Evolutionary conservation across 2,888 invertebrate genomes (phyloP).

Genomic region (Drosophila melanocephala): DNA sequence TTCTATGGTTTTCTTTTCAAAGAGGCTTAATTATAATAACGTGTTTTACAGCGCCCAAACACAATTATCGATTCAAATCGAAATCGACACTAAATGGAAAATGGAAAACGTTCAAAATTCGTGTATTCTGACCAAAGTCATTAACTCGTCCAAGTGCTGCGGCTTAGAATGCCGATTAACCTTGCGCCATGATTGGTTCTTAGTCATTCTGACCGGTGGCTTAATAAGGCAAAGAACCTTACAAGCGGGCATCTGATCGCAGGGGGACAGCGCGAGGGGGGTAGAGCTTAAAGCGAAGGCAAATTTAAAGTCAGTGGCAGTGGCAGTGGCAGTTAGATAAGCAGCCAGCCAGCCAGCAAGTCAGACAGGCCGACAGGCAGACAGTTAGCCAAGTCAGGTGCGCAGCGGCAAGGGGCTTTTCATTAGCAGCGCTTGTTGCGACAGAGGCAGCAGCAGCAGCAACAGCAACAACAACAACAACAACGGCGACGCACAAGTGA

Average conservation of each 20-base stretch:
- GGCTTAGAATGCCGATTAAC: slow-evolving; percentile 74
- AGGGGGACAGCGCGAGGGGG: background rate
- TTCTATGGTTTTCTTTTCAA: slow-evolving; percentile 17
- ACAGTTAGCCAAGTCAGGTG: background rate
- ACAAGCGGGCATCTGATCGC: slow-evolving; percentile 43
- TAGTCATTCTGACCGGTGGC: slow-evolving; percentile 44
- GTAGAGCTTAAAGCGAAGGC: slow-evolving; percentile 34
- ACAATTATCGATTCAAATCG: slow-evolving; percentile 17
- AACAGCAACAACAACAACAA: slow-evolving; percentile 15
- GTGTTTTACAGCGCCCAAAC: slow-evolving; percentile 33
- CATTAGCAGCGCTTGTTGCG: slow-evolving; percentile 71
- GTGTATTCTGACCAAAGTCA: slow-evolving; percentile 74
- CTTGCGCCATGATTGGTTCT: slow-evolving; percentile 72
- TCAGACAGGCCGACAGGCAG: slow-evolving; percentile 1
- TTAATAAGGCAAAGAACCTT: slow-evolving; percentile 77
- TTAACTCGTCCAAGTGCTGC: slow-evolving; percentile 61
- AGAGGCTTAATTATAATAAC: slow-evolving; percentile 38
- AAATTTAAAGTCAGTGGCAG: slow-evolving; percentile 39
- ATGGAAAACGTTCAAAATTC: slow-evolving; percentile 52
- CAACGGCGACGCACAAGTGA: slow-evolving; percentile 43
- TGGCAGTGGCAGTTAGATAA: slow-evolving; percentile 65
- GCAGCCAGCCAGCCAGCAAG: slow-evolving; percentile 24
- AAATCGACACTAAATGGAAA: slow-evolving; percentile 46
- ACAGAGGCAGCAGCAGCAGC: slow-evolving; percentile 45
- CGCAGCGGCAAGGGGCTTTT: slow-evolving; percentile 42